Conservation (phyloP, 2,113 vertebrate genomes). For the Sterna hirundo region DNA sequence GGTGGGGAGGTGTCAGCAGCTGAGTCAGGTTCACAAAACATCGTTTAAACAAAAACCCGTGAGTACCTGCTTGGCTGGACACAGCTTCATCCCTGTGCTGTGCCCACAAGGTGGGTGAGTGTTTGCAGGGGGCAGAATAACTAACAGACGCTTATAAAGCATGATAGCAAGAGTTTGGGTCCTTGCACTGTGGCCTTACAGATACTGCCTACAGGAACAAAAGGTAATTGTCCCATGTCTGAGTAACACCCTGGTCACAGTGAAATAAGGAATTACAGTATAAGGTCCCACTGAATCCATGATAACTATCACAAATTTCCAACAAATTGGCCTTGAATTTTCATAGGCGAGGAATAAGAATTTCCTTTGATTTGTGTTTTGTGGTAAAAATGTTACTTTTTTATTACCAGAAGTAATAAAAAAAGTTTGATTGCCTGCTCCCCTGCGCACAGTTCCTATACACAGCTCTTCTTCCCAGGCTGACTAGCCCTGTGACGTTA, state of each 20-base stretch:
- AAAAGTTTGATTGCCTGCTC: not conserved
- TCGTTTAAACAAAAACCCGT: not conserved
- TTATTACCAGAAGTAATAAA: not conserved
- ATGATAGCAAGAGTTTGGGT: not conserved
- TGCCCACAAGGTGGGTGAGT: not conserved
- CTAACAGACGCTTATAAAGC: not conserved
- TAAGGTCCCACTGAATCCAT: not conserved
- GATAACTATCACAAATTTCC: not conserved
- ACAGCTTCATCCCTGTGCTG: not conserved
- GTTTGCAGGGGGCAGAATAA: not conserved
- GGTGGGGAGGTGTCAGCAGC: slow-evolving; percentile 18
- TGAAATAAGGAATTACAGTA: not conserved
- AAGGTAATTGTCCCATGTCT: not conserved
- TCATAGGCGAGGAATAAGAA: not conserved
- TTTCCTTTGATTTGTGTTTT: not conserved
- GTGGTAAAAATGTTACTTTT: not conserved
- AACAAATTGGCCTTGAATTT: not conserved
- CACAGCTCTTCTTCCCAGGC: not conserved
- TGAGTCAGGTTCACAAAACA: slow-evolving; percentile 5
- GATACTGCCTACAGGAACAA: not conserved
- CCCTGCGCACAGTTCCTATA: not conserved
- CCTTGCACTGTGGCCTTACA: not conserved
- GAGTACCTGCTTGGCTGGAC: not conserved
- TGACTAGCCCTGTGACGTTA: not conserved
- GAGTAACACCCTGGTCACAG: not conserved